Conservation (phyloP, 2,888 invertebrate genomes). For the Nipponacmea schrenckii region DNA sequence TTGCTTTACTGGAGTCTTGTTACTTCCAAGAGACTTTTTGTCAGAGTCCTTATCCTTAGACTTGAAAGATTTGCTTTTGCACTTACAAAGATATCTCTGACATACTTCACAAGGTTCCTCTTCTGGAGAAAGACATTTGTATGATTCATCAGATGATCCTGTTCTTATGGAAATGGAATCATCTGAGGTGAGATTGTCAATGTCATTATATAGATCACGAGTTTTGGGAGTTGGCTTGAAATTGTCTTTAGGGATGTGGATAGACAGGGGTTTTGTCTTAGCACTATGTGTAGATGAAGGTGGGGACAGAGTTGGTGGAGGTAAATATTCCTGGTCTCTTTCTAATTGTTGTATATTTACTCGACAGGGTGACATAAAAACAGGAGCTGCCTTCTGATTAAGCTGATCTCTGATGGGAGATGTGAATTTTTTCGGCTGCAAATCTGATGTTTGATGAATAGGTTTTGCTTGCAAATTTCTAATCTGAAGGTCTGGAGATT, state of each 20-base stretch:
- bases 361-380: not conserved
- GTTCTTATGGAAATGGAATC: constrained; percentile 41
- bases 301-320: not conserved
- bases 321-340: not conserved
- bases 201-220: not conserved
- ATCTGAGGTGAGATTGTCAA: constrained; percentile 22
- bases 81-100: not conserved
- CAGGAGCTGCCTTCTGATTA: not conserved
- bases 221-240: not conserved
- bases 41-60: not conserved
- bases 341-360: not conserved
- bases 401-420: not conserved
- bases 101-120: not conserved
- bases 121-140: constrained; percentile 8
- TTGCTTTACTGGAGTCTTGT: not conserved
- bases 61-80: not conserved
- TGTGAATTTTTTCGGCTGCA: not conserved
- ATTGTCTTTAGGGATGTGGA: not conserved
- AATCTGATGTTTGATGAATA: constrained; percentile 12
- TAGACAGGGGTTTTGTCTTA: not conserved
- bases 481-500: not conserved
- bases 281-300: not conserved
- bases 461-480: constrained; percentile 40
- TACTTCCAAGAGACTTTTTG: not conserved
- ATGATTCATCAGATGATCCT: constrained; percentile 42